Percentiles rank a stretch among this genome's conserved stretches.
Evolutionary conservation across 1,140 invertebrate species (phyloP).

Genomic region (Trichonephila clavata): DNA sequence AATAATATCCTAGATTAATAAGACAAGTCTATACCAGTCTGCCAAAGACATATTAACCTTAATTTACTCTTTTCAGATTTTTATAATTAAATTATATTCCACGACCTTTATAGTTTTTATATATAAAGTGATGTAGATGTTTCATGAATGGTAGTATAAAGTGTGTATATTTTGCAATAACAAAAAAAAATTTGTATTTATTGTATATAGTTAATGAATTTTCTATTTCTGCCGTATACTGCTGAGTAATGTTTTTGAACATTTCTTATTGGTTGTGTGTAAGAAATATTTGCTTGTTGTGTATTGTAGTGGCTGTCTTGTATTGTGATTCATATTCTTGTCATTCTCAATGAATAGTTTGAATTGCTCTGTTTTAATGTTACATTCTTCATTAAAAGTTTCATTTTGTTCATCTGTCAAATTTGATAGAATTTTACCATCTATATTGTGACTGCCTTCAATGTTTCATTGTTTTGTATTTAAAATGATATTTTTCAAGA

Average conservation of each 20-base stretch:
- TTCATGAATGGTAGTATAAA: constrained; percentile 53
- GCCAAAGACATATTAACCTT: constrained; percentile 20
- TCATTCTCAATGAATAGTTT: constrained; percentile 1
- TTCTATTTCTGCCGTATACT: constrained; percentile 40
- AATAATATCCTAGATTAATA: constrained; percentile 24
- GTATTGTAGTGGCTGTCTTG: background rate
- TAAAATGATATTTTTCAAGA: no score
- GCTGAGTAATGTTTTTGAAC: background rate
- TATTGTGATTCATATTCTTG: background rate
- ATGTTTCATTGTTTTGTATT: no score
- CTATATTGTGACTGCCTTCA: no score
- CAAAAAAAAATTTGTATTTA: background rate
- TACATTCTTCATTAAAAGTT: background rate
- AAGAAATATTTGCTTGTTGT: constrained; percentile 9
- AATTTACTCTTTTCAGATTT: constrained; percentile 34
- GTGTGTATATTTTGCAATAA: constrained; percentile 68
- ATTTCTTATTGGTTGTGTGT: background rate
- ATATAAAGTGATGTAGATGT: constrained; percentile 43
- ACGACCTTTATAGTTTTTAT: constrained; percentile 62
- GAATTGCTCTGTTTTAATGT: background rate
- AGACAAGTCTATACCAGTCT: background rate
- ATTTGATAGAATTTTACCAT: background rate
- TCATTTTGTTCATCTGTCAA: background rate
- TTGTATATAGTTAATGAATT: constrained; percentile 1
- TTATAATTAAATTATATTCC: constrained; percentile 33